A percentile compares a stretch with the other conserved stretches of the same genome.
Conservation (phyloP, 2,113 vertebrate genomes). For the Nothocercus nigrocapillus region DNA sequence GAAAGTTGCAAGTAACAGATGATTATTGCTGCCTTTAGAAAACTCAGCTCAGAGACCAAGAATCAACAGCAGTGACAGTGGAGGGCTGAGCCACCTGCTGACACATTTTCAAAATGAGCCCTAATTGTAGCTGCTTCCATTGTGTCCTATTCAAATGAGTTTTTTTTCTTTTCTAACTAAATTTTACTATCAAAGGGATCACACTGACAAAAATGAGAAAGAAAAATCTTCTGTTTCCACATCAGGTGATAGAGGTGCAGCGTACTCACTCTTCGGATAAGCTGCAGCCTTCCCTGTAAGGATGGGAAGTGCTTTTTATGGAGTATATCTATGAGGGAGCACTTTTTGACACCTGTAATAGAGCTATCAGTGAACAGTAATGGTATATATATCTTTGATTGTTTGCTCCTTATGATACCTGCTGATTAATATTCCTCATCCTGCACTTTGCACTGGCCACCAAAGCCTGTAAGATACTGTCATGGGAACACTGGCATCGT, state of each 20-base stretch:
- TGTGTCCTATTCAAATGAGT: neutral
- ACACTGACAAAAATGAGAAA: neutral
- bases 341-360: neutral
- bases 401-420: neutral
- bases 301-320: neutral
- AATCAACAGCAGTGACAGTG: neutral
- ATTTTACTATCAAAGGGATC: neutral
- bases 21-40: neutral
- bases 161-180: neutral
- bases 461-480: neutral
- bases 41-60: neutral
- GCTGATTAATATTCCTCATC: neutral
- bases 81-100: constrained; percentile 7
- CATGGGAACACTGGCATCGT: neutral
- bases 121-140: neutral
- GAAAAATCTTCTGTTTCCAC: neutral
- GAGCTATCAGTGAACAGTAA: neutral
- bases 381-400: neutral
- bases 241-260: neutral
- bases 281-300: neutral
- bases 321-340: neutral
- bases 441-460: neutral
- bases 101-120: neutral
- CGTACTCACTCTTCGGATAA: neutral
- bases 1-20: constrained; percentile 4